phyloP scores from a whole-genome alignment of 2,797 vertebrate species.

The Clamator glandarius region DNA sequence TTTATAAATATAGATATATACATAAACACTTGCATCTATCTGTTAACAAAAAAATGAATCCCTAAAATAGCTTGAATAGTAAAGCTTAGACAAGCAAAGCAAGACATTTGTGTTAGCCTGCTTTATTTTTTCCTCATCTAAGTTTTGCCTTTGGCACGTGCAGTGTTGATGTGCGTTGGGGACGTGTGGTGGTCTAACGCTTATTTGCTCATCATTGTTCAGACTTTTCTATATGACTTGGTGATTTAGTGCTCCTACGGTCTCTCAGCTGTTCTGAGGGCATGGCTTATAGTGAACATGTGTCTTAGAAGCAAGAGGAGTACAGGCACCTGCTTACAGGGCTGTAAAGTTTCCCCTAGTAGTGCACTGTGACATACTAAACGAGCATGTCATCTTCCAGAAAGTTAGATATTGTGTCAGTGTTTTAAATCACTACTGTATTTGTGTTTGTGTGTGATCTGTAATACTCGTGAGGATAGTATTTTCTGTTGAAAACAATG shows the following conservation, averaged over 20 bases:
- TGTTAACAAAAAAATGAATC: not conserved
- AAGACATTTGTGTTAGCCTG: not conserved
- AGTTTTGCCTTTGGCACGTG: not conserved
- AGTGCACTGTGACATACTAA: no score
- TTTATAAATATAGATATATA: not conserved
- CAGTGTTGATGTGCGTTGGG: not conserved
- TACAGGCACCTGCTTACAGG: not conserved
- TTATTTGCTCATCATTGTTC: not conserved
- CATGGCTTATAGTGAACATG: not conserved
- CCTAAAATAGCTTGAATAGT: not conserved
- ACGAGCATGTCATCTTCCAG: not conserved
- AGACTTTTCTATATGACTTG: not conserved
- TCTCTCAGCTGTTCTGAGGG: not conserved
- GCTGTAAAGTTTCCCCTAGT: not conserved
- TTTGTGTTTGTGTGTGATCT: not conserved
- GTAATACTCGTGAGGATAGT: not conserved
- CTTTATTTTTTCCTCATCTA: not conserved
- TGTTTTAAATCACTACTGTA: not conserved
- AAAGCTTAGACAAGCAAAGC: not conserved
- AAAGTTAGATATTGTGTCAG: not conserved
- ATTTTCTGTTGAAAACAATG: not conserved
- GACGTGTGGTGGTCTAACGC: not conserved
- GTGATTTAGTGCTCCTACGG: not conserved
- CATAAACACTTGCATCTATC: not conserved
- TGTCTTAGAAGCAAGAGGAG: not conserved